phyloP scores from a whole-genome alignment of 2,888 invertebrate genomes.

The Lithosia quadra region DNA sequence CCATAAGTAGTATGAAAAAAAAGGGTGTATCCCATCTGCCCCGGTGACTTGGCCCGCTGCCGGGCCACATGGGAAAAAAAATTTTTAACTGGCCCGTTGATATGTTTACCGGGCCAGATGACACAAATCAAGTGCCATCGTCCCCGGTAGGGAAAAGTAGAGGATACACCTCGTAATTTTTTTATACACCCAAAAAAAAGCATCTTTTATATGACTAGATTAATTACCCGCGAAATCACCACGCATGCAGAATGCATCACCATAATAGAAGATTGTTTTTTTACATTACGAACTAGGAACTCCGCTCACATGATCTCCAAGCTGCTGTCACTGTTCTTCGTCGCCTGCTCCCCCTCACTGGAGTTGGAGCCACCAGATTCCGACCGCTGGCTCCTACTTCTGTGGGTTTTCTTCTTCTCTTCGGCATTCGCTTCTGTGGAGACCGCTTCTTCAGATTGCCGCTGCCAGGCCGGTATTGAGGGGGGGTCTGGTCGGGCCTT shows the following conservation, averaged over 20 bases:
- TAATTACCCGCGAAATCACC: slow-evolving; percentile 5
- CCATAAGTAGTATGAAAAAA: too few relatives aligned
- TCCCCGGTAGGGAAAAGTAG: too few relatives aligned
- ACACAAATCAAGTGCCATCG: too few relatives aligned
- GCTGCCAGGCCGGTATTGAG: slow-evolving; percentile 94
- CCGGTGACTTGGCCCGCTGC: too few relatives aligned
- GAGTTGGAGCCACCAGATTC: slow-evolving; percentile 90
- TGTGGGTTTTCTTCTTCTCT: slow-evolving; percentile 75
- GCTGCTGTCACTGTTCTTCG: slow-evolving; percentile 92
- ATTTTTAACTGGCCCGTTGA: too few relatives aligned
- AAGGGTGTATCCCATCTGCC: too few relatives aligned
- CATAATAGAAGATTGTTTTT: slow-evolving; percentile 9
- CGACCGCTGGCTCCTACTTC: slow-evolving; percentile 86
- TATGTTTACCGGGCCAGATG: too few relatives aligned
- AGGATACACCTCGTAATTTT: too few relatives aligned
- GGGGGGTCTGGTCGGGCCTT: slow-evolving; percentile 88
- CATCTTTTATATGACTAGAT: neutral
- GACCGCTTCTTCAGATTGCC: slow-evolving; percentile 87
- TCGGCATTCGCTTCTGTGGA: slow-evolving; percentile 64
- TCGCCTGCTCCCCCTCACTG: slow-evolving; percentile 91
- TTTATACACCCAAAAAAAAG: too few relatives aligned
- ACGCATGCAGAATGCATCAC: slow-evolving; percentile 7
- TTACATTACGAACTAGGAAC: slow-evolving; percentile 17
- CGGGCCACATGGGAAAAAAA: too few relatives aligned
- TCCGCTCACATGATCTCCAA: slow-evolving; percentile 90